Evolutionary conservation across 37 sponge, comb jelly and placozoan genomes (phyloP).

Genomic region (Diacarnus erythraeanus): DNA sequence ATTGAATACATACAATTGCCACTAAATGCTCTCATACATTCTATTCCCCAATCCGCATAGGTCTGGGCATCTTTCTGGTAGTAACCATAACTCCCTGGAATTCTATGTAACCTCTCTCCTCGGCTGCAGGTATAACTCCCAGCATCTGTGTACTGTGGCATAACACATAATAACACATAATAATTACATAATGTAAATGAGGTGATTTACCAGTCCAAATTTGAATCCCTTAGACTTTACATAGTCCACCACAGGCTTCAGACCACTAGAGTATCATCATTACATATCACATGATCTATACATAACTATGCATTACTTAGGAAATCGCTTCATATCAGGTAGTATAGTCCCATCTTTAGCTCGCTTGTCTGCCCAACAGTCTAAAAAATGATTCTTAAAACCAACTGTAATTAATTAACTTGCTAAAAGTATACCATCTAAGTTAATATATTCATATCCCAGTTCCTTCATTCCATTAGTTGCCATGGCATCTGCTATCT

Average conservation of each 20-base stretch:
- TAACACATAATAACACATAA: not conserved
- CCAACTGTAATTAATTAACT: too few relatives aligned
- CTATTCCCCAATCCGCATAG: constrained; percentile 82
- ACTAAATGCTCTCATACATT: constrained; percentile 62
- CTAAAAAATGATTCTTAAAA: constrained; percentile 3
- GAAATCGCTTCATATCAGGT: constrained; percentile 61
- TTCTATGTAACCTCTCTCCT: constrained; percentile 61
- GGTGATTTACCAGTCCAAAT: constrained; percentile 77
- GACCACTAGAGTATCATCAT: constrained; percentile 45
- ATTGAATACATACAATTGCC: not conserved
- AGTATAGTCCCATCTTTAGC: constrained; percentile 64
- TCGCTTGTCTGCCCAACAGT: constrained; percentile 87
- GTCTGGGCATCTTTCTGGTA: constrained; percentile 83
- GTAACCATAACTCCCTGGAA: constrained; percentile 88
- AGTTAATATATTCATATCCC: constrained; percentile 86
- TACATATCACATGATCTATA: not conserved
- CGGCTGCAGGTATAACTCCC: constrained; percentile 77
- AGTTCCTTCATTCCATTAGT: constrained; percentile 76
- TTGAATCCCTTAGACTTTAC: constrained; percentile 84
- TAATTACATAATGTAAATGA: not conserved
- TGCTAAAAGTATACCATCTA: constrained; percentile 66
- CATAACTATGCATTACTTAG: constrained; percentile 52
- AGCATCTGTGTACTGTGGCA: constrained; percentile 79
- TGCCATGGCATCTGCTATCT: constrained; percentile 89
- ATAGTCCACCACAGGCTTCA: constrained; percentile 63